phyloP scores from a whole-genome alignment of 2,113 vertebrate species.

The Microcebus tavaratra region DNA sequence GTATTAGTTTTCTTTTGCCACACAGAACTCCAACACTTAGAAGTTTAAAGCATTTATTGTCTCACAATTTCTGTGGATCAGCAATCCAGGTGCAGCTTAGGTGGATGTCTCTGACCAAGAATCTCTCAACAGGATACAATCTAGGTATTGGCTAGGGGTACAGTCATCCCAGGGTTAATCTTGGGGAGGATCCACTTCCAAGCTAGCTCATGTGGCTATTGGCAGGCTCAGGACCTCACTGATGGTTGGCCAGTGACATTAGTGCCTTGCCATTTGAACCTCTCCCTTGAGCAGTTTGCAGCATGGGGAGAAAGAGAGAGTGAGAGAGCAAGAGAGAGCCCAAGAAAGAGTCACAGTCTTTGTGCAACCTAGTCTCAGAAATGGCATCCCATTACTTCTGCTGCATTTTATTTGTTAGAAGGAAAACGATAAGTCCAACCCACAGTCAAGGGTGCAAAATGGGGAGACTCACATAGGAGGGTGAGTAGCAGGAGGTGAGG shows the following conservation, averaged over 20 bases:
- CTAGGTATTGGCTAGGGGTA: background rate
- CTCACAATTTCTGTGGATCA: background rate
- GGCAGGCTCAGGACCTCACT: background rate
- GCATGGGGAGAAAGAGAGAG: background rate
- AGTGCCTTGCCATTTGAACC: background rate
- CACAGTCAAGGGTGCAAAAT: background rate
- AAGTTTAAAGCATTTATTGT: background rate
- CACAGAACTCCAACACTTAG: background rate
- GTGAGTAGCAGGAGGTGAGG: too few relatives aligned
- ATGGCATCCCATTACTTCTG: background rate
- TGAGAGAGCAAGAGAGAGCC: background rate
- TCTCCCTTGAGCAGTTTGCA: background rate
- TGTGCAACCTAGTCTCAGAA: background rate
- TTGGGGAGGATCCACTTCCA: background rate
- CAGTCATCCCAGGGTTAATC: background rate
- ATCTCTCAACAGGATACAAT: background rate
- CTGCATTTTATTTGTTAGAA: background rate
- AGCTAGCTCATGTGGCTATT: background rate
- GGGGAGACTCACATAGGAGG: background rate
- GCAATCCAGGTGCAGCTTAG: background rate
- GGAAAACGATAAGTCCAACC: background rate
- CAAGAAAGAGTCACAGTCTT: background rate
- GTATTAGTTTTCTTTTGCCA: background rate
- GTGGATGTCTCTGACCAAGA: background rate
- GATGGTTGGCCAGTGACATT: background rate